Percentiles rank a stretch among this genome's conserved stretches.
Conservation (phyloP, 2,113 vertebrate genomes). For the Romanogobio albipinnatus region DNA sequence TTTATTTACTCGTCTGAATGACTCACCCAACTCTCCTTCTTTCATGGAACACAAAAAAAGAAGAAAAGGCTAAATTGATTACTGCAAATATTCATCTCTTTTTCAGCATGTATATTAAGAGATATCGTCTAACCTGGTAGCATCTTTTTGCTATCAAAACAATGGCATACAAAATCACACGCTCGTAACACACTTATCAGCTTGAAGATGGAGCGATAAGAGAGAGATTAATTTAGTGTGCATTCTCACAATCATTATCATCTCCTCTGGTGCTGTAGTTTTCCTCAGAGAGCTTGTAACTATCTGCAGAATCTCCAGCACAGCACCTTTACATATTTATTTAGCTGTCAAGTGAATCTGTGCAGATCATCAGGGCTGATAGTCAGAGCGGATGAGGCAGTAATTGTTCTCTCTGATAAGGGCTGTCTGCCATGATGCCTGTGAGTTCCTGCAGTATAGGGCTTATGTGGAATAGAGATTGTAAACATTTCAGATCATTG, state of each 20-base stretch:
- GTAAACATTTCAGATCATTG: slow-evolving; percentile 63
- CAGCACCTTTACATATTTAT: slow-evolving; percentile 76
- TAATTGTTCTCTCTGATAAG: slow-evolving; percentile 72
- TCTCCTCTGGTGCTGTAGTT: slow-evolving; percentile 46
- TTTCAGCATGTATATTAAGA: background rate
- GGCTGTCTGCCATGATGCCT: slow-evolving; percentile 65
- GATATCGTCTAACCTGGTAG: slow-evolving; percentile 2
- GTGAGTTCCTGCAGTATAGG: slow-evolving; percentile 63
- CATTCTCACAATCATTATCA: slow-evolving; percentile 40
- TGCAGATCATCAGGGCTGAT: slow-evolving; percentile 77
- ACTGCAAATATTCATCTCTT: background rate
- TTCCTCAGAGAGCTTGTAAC: slow-evolving; percentile 64
- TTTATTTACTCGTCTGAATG: background rate
- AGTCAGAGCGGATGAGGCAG: slow-evolving; percentile 74
- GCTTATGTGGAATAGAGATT: slow-evolving; percentile 45
- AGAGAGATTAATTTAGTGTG: slow-evolving; percentile 44
- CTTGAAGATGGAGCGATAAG: slow-evolving; percentile 35
- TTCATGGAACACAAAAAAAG: background rate
- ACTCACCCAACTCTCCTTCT: background rate
- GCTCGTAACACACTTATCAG: slow-evolving; percentile 22
- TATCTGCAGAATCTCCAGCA: slow-evolving; percentile 56
- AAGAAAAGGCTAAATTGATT: background rate
- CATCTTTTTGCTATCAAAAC: background rate
- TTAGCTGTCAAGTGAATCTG: slow-evolving; percentile 78
- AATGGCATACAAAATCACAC: slow-evolving; percentile 3